Evolutionary conservation across 2,113 vertebrate species (phyloP).

Genomic region (Odobenus rosmarus): DNA sequence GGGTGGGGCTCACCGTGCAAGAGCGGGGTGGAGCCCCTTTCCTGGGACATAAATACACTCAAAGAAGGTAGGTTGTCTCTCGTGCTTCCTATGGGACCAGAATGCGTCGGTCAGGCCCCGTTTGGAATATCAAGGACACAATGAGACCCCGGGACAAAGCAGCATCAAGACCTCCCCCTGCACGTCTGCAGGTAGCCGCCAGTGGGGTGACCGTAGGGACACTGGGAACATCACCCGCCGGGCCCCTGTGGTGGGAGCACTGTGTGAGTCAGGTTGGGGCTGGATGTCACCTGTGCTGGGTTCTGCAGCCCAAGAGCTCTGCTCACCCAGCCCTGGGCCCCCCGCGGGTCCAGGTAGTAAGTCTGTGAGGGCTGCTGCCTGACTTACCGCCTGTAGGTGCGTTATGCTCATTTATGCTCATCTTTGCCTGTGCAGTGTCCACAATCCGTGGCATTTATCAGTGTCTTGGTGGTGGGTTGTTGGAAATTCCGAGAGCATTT

Average conservation of each 20-base stretch:
- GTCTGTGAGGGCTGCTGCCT: no score
- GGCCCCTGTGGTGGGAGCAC: not conserved
- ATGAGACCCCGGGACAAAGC: not conserved
- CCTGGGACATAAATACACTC: not conserved
- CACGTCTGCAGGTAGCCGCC: rapidly evolving
- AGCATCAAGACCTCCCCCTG: not conserved
- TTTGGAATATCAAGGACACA: no score
- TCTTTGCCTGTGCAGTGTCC: no score
- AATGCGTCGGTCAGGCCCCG: no score
- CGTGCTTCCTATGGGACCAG: not conserved
- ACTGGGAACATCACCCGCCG: rapidly evolving
- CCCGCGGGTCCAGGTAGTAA: no score
- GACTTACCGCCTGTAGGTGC: no score
- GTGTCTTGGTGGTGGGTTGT: not conserved
- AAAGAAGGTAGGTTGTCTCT: not conserved
- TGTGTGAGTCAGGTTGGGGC: not conserved
- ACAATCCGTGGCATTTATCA: not conserved
- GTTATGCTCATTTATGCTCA: no score
- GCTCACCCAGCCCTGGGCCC: not conserved
- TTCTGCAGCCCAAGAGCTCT: no score
- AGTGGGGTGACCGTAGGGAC: not conserved
- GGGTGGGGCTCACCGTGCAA: not conserved
- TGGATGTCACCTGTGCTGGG: not conserved
- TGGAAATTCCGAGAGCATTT: not conserved
- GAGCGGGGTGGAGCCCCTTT: not conserved